Percentiles rank a stretch among this genome's conserved stretches.
Evolutionary conservation across 2,888 invertebrate species (phyloP).

Genomic region (Mantis religiosa): DNA sequence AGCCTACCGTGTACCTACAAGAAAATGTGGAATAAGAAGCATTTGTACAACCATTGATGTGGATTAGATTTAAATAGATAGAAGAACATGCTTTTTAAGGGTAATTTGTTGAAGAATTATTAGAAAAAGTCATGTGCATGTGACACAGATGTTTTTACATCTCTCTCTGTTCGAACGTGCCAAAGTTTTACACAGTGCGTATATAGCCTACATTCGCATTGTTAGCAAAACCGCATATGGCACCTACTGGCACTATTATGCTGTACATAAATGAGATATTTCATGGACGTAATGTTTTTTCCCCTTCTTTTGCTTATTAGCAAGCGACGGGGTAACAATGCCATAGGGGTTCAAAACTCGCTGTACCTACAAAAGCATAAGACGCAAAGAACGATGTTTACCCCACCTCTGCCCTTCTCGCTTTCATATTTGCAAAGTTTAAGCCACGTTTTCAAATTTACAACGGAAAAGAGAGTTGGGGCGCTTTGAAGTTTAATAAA

Average conservation of each 20-base stretch:
- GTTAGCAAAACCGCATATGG: neutral
- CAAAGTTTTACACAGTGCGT: neutral
- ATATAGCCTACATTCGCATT: neutral
- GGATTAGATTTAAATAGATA: too few species aligned
- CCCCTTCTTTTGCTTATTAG: neutral
- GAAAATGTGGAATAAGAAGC: too few species aligned
- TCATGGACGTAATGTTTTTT: neutral
- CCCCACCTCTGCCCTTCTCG: neutral
- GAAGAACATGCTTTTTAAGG: too few species aligned
- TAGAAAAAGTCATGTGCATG: too few species aligned
- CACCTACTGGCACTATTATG: neutral
- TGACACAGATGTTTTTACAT: too few species aligned
- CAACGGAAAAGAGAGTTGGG: neutral
- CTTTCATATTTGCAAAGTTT: neutral
- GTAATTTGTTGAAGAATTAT: too few species aligned
- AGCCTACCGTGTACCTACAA: too few species aligned
- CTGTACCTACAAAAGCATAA: too few species aligned
- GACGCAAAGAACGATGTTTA: neutral
- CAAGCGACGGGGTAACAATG: neutral
- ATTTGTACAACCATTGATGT: too few species aligned
- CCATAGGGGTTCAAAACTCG: neutral
- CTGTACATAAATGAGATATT: neutral
- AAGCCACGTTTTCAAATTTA: neutral
- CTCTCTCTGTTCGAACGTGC: neutral
- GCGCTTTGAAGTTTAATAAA: neutral